phyloP scores from a whole-genome alignment of 2,888 invertebrate species.

The Chrysolina oricalcia region DNA sequence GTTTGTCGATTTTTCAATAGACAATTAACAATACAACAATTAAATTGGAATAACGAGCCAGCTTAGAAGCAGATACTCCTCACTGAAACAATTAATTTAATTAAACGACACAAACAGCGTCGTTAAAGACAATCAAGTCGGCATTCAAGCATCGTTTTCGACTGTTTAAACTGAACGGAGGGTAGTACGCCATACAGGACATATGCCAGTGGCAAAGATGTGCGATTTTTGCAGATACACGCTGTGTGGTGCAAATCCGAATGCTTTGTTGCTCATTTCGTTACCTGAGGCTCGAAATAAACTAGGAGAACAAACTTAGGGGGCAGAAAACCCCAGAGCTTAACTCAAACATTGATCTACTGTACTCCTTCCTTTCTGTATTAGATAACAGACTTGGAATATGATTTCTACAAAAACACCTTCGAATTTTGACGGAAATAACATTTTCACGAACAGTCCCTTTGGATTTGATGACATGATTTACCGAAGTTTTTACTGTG shows the following conservation, averaged over 20 bases:
- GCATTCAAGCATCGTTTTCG: constrained; percentile 34
- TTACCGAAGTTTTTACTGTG: no score
- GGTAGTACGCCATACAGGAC: neutral
- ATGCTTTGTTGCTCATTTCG: constrained; percentile 28
- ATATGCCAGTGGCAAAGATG: constrained; percentile 23
- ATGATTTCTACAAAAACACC: no score
- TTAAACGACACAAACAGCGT: constrained; percentile 64
- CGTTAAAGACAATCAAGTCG: constrained; percentile 61
- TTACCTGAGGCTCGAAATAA: constrained; percentile 15
- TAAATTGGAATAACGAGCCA: constrained; percentile 61
- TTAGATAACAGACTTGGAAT: no score
- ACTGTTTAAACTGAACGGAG: constrained; percentile 9
- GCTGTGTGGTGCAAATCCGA: constrained; percentile 13
- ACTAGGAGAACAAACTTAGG: neutral
- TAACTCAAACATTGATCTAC: no score
- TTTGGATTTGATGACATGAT: no score
- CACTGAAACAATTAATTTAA: constrained; percentile 62
- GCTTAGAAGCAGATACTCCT: constrained; percentile 56
- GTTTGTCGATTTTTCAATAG: constrained; percentile 22
- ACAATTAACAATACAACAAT: constrained; percentile 59
- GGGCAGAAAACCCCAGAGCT: no score
- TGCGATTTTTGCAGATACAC: constrained; percentile 23
- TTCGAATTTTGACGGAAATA: no score
- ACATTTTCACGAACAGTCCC: no score
- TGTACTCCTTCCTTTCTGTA: no score